Conservation (phyloP, 2,888 invertebrate species). For the Nezara viridula region DNA sequence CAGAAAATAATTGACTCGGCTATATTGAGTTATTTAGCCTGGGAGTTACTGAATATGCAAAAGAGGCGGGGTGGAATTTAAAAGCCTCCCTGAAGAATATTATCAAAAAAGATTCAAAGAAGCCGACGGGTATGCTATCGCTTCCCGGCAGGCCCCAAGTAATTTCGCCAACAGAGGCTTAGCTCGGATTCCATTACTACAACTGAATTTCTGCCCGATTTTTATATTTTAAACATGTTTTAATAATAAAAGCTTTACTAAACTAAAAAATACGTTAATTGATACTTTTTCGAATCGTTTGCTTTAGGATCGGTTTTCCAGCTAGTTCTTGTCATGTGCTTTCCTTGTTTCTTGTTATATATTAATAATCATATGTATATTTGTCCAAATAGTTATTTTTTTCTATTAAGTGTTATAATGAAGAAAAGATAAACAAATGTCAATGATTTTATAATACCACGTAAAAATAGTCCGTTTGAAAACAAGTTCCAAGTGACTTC, state of each 20-base stretch:
- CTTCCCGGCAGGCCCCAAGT: slow-evolving; percentile 27
- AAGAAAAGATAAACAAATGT: too few relatives aligned
- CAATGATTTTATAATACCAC: too few relatives aligned
- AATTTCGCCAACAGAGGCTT: slow-evolving; percentile 11
- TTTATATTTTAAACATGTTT: slow-evolving; percentile 10
- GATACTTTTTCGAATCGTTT: background rate
- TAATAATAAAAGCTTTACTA: background rate
- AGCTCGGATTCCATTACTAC: slow-evolving; percentile 24
- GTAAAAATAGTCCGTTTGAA: too few relatives aligned
- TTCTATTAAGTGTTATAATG: too few relatives aligned
- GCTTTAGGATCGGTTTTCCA: too few relatives aligned
- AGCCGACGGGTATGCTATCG: slow-evolving; percentile 48
- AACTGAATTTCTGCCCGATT: background rate
- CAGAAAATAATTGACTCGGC: slow-evolving; percentile 16
- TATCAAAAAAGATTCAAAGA: slow-evolving; percentile 49
- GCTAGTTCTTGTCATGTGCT: background rate
- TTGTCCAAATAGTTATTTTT: too few relatives aligned
- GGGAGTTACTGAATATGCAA: slow-evolving; percentile 35
- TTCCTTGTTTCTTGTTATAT: background rate
- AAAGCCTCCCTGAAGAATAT: slow-evolving; percentile 41
- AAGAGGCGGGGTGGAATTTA: slow-evolving; percentile 14
- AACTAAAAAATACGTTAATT: background rate
- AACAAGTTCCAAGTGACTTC: too few relatives aligned
- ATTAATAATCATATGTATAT: background rate
- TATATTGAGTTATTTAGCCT: slow-evolving; percentile 28